Evolutionary conservation across 2,113 vertebrate genomes (phyloP), one percentile per base, ranked within the genome.

Genomic region (Chloropsis cyanopogon): DNA sequence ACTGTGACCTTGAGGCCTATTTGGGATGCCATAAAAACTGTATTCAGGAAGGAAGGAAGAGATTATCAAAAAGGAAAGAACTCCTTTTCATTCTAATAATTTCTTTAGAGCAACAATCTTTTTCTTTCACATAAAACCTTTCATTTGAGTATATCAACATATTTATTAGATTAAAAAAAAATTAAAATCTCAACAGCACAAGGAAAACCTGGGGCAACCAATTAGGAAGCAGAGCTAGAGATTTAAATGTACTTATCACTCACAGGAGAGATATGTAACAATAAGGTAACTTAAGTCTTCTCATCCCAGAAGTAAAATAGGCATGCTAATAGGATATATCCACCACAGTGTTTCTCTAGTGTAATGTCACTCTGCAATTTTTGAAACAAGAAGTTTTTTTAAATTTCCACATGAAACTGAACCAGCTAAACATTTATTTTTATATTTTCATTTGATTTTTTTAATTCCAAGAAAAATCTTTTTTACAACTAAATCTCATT

Each of bases 1-100:
- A 56, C 5, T 83, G 64, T 63, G 76, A 95, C 79, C 92, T 92
- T 85, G 63, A 92, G 90, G 92, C 85, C n/a, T 94, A 53, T 81
- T 83, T 88, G n/a, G 18, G 41, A 75, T 96, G 60, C 72, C 41
- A 81, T 73, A 84, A 94, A 89, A 90, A 42, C 33, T 59, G 8
- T 54, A 41, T 49, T 86, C 60, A 96, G 88, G 85, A 96, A 96
- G 96, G 91, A 96, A 95, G 90, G 93, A 93, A 85, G 46, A 82
- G 41, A 78, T 92, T 77, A 83, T 83, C 52, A 83, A 77, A 94
- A 91, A 37, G 14, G 21, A 63, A 69, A 69, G 6, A 52, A 75
- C 4, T 77, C 22, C 18, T 81, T 94, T 88, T 88, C 60, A 84
- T 71, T 90, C 22, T 44, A 83, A 47, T 73, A 59, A 53, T 26